Percentiles rank a stretch among this genome's conserved stretches.
Evolutionary conservation across 2,797 vertebrate species (phyloP).

Genomic region (Catamblyrhynchus diadema): DNA sequence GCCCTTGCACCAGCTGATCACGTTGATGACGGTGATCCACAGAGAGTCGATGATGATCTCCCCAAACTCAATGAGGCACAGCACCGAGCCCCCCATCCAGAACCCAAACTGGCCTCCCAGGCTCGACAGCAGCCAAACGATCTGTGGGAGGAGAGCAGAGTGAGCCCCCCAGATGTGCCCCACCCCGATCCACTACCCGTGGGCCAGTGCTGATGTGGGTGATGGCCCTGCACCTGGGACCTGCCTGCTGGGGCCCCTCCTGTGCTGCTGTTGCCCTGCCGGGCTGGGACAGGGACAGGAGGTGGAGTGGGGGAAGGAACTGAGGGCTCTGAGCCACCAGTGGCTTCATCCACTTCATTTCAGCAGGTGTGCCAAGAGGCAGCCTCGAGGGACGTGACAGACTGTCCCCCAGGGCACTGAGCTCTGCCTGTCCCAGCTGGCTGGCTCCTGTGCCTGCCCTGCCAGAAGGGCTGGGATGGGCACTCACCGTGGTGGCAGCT

Average conservation of each 20-base stretch:
- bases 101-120: constrained; percentile 82
- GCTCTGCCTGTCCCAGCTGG: neutral
- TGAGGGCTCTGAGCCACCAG: neutral
- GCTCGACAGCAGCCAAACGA: constrained; percentile 80
- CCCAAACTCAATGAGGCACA: constrained; percentile 80
- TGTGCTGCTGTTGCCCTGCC: neutral
- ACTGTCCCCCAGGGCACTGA: neutral
- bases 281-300: neutral
- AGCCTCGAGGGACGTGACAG: accelerated
- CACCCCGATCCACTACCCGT: accelerated
- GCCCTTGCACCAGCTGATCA: constrained; percentile 60
- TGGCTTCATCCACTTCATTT: accelerated
- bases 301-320: neutral
- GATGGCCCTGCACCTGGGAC: neutral
- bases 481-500: constrained; percentile 73
- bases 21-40: constrained; percentile 77
- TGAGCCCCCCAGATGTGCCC: accelerated
- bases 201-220: neutral
- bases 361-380: neutral
- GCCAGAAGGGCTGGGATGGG: neutral
- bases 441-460: neutral
- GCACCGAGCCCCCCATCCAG: constrained; percentile 84
- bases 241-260: neutral
- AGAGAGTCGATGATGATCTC: constrained; percentile 82
- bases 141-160: constrained; percentile 32